These are phyloP conservation scores for Zophobas morio DNA, from an alignment of 1,140 invertebrate genomes.

Conservation along the genomic window DNA sequence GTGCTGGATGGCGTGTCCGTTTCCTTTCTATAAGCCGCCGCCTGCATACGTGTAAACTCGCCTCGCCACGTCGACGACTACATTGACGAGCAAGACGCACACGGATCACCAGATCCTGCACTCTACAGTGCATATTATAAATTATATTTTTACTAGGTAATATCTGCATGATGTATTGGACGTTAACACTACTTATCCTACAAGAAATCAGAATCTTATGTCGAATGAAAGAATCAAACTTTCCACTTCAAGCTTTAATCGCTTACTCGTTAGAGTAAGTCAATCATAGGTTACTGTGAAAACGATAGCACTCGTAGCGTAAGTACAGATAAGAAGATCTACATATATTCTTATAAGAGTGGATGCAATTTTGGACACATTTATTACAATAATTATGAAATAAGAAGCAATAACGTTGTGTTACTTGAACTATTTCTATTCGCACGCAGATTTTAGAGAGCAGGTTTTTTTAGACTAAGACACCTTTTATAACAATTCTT, in stretches of 20 bases:
- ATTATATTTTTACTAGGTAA: constrained; percentile 31
- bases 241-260: constrained; percentile 42
- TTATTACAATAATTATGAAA: constrained; percentile 40
- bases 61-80: neutral
- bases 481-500: constrained; percentile 38
- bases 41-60: constrained; percentile 33
- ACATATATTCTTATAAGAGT: constrained; percentile 33
- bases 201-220: constrained; percentile 15
- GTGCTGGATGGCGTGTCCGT: constrained; percentile 46
- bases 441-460: constrained; percentile 31
- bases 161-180: constrained; percentile 43
- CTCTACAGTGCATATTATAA: constrained; percentile 36
- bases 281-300: constrained; percentile 24
- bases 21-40: constrained; percentile 48
- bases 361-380: constrained; percentile 35
- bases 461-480: constrained; percentile 33
- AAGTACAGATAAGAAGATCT: constrained; percentile 10
- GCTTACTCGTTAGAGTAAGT: constrained; percentile 4
- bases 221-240: constrained; percentile 34
- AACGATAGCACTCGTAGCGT: constrained; percentile 21
- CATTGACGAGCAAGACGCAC: neutral
- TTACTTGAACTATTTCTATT: constrained; percentile 29
- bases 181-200: constrained; percentile 27
- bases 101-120: neutral
- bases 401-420: constrained; percentile 39